phyloP scores from a whole-genome alignment of 2,888 invertebrate genomes.

The Thysanoteuthis rhombus region DNA sequence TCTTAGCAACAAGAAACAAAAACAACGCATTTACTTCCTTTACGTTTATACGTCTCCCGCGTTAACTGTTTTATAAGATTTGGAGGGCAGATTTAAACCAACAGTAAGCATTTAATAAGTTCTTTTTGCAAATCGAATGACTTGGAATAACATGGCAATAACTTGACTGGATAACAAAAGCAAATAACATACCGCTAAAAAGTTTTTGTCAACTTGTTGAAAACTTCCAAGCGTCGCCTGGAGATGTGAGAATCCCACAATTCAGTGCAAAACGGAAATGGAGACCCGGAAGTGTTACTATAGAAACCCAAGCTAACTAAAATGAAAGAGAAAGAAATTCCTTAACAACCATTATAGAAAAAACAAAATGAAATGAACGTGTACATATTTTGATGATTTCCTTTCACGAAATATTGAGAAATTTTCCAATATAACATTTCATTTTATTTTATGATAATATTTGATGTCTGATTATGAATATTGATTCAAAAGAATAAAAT shows the following conservation, averaged over 20 bases:
- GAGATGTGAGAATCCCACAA: neutral
- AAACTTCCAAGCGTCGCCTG: neutral
- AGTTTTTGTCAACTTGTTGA: neutral
- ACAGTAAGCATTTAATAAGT: neutral
- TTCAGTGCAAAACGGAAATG: neutral
- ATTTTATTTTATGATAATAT: no score
- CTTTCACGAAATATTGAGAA: no score
- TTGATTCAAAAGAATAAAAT: no score
- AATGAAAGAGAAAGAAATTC: no score
- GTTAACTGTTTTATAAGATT: no score
- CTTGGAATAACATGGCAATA: neutral
- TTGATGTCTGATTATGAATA: no score
- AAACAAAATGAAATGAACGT: no score
- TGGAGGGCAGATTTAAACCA: neutral
- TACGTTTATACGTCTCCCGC: neutral
- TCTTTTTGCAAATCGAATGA: neutral
- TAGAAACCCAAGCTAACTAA: neutral
- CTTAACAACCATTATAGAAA: no score
- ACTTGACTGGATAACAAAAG: neutral
- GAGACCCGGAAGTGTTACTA: neutral
- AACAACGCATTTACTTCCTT: neutral
- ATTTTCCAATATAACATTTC: no score
- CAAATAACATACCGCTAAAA: neutral
- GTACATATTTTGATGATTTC: no score
- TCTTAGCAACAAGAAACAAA: conserved; percentile 1